These are phyloP conservation scores for Esox lucius DNA, from an alignment of 2,797 vertebrate species.

Conservation along the genomic window DNA sequence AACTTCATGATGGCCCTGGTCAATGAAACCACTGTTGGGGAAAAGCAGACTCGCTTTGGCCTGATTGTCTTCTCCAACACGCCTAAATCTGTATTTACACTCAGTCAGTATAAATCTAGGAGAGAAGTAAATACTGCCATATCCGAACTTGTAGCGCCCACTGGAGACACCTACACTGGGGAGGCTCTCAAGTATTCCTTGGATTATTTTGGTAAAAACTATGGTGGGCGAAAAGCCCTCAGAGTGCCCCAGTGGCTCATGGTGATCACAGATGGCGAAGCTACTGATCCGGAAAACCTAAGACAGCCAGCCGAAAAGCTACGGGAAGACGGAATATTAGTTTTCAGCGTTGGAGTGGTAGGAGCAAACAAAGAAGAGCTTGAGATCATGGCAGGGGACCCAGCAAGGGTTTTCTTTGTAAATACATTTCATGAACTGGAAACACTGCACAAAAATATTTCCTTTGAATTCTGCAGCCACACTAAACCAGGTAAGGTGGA, in stretches of 20 bases:
- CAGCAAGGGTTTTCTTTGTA: constrained; percentile 68
- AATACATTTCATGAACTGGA: constrained; percentile 67
- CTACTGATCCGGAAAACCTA: constrained; percentile 58
- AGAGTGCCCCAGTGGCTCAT: constrained; percentile 73
- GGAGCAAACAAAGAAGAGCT: constrained; percentile 63
- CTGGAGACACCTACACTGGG: constrained; percentile 67
- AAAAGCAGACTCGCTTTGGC: constrained; percentile 71
- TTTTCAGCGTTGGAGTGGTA: constrained; percentile 77
- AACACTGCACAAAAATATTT: constrained; percentile 68
- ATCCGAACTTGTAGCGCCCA: constrained; percentile 18
- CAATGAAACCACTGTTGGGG: constrained; percentile 71
- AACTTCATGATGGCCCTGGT: constrained; percentile 76
- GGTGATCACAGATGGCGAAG: constrained; percentile 79
- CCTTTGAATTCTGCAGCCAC: constrained; percentile 62
- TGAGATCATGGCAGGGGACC: constrained; percentile 63
- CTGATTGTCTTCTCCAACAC: constrained; percentile 47
- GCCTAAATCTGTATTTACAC: neutral
- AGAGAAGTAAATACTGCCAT: constrained; percentile 65
- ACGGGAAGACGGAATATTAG: constrained; percentile 41
- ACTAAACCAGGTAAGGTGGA: constrained; percentile 75
- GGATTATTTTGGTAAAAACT: constrained; percentile 54
- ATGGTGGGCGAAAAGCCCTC: constrained; percentile 62
- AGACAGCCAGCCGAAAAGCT: constrained; percentile 43
- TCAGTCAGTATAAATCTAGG: constrained; percentile 60
- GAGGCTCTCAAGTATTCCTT: constrained; percentile 68